phyloP scores from a whole-genome alignment of 2,888 invertebrate species.

The Trissoscelio sp. region DNA sequence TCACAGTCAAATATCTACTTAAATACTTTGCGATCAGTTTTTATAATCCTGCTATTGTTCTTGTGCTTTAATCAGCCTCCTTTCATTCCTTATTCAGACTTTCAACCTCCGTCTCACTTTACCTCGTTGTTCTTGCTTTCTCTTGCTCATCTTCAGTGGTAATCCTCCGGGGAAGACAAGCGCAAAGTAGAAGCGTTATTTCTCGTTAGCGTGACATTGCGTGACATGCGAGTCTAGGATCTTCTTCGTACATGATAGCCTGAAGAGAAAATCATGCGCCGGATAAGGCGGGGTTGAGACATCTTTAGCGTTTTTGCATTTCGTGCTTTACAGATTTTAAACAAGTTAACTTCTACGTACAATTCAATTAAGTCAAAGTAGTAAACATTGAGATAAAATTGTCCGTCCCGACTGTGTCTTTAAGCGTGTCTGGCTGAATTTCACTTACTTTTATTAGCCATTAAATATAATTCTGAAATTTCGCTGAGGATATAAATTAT shows the following conservation, averaged over 20 bases:
- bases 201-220: conserved; percentile 68
- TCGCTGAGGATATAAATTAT: conserved; percentile 1
- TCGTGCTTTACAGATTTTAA: conserved; percentile 53
- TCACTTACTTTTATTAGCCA: conserved; percentile 28
- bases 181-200: conserved; percentile 68
- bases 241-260: conserved; percentile 63
- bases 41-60: conserved; percentile 64
- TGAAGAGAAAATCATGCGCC: conserved; percentile 49
- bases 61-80: conserved; percentile 58
- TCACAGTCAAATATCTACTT: conserved; percentile 62
- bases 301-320: conserved; percentile 63
- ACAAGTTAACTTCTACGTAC: conserved; percentile 47
- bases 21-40: conserved; percentile 62
- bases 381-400: conserved; percentile 42
- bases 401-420: neutral
- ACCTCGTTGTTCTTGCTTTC: conserved; percentile 54
- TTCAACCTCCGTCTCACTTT: conserved; percentile 51
- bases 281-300: conserved; percentile 38
- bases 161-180: conserved; percentile 66
- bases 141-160: conserved; percentile 63
- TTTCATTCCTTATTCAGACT: conserved; percentile 66
- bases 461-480: conserved; percentile 14
- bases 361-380: conserved; percentile 57
- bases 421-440: neutral
- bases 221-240: conserved; percentile 65